Conservation (phyloP, 2,888 invertebrate genomes). For the Nemurella pictetii region DNA sequence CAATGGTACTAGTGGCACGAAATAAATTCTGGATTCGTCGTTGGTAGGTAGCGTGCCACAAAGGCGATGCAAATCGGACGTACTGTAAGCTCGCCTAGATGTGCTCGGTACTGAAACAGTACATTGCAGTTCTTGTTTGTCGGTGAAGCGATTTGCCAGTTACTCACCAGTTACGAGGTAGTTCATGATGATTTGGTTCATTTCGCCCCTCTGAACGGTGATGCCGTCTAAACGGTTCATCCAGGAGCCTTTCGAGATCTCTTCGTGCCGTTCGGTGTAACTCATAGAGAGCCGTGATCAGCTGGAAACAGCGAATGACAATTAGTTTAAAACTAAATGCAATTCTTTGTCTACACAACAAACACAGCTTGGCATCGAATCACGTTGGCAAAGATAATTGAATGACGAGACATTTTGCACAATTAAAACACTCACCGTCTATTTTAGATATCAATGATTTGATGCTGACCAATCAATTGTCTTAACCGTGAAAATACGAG, state of each 20-base stretch:
- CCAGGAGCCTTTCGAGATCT: constrained; percentile 70
- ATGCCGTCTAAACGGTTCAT: constrained; percentile 70
- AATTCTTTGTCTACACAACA: neutral
- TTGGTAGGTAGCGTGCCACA: too few species aligned
- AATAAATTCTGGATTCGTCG: too few species aligned
- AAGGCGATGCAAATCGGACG: too few species aligned
- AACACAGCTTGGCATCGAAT: too few species aligned
- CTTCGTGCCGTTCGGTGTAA: constrained; percentile 57
- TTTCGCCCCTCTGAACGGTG: constrained; percentile 85
- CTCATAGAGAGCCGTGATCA: constrained; percentile 51
- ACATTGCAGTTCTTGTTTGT: too few species aligned
- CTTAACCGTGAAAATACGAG: neutral
- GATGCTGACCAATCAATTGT: neutral
- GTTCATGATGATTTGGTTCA: constrained; percentile 98
- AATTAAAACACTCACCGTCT: neutral
- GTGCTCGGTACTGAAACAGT: too few species aligned
- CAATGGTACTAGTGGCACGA: too few species aligned
- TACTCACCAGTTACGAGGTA: constrained; percentile 90
- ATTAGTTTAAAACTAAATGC: neutral
- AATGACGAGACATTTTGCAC: neutral
- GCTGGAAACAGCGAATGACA: neutral
- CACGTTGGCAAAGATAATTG: neutral
- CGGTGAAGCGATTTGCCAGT: too few species aligned
- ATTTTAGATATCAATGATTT: neutral
- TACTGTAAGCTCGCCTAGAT: too few species aligned